Percentiles rank a stretch among this genome's conserved stretches.
phyloP scores from a whole-genome alignment of 2,113 vertebrate genomes.

The Phyllopteryx taeniolatus region DNA sequence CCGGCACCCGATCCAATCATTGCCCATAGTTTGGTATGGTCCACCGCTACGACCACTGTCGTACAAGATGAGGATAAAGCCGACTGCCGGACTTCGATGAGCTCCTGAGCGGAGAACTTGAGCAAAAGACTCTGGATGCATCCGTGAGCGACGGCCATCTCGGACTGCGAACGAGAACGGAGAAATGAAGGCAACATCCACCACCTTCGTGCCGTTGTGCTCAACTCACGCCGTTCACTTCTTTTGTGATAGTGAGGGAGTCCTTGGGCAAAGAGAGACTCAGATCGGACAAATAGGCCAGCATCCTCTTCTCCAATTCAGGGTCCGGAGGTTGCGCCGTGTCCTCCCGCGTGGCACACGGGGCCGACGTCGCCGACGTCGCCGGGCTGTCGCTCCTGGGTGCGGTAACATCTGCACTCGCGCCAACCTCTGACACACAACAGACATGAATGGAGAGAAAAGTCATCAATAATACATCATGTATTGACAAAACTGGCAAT shows the following conservation, averaged over 20 bases:
- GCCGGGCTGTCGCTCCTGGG: conserved; percentile 85
- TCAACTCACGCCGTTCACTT: conserved; percentile 79
- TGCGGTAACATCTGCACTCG: conserved; percentile 72
- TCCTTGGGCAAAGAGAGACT: conserved; percentile 82
- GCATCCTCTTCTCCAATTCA: conserved; percentile 83
- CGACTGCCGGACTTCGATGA: conserved; percentile 83
- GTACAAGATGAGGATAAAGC: conserved; percentile 46
- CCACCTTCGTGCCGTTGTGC: not conserved
- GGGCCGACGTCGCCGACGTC: conserved; percentile 68
- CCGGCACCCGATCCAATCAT: conserved; percentile 80
- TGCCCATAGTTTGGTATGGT: conserved; percentile 89
- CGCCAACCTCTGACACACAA: conserved; percentile 67
- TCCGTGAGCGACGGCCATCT: conserved; percentile 73
- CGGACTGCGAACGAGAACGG: conserved; percentile 66
- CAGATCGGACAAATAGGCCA: conserved; percentile 85
- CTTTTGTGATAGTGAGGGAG: conserved; percentile 81
- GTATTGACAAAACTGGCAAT: too few species aligned
- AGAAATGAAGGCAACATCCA: not conserved
- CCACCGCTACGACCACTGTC: conserved; percentile 83
- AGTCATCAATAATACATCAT: not conserved
- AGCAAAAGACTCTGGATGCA: conserved; percentile 87
- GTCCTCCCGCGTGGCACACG: conserved; percentile 61
- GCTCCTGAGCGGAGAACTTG: conserved; percentile 90
- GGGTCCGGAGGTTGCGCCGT: conserved; percentile 82
- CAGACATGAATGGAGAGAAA: not conserved